phyloP scores from a whole-genome alignment of 2,113 vertebrate species.

The Panthera uncia region DNA sequence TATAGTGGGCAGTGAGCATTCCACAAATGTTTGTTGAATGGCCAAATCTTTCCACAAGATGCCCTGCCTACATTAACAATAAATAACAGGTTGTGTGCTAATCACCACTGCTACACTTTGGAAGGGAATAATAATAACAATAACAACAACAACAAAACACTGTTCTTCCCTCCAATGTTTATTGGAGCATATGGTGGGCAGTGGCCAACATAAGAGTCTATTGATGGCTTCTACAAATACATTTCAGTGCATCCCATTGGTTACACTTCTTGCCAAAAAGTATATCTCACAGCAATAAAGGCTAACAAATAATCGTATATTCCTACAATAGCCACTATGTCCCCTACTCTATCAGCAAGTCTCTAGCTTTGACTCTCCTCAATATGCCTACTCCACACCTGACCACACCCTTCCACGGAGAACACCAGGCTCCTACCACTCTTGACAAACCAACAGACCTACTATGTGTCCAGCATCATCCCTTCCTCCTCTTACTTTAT shows the following conservation, averaged over 20 bases:
- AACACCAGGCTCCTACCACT: not conserved
- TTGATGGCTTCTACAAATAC: not conserved
- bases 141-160: not conserved
- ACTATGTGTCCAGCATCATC: too few relatives aligned
- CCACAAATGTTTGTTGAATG: not conserved
- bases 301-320: not conserved
- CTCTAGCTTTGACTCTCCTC: not conserved
- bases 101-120: not conserved
- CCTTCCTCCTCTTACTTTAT: not conserved
- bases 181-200: not conserved
- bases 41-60: not conserved
- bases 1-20: not conserved
- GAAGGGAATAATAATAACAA: not conserved
- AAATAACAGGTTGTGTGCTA: not conserved
- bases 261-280: not conserved
- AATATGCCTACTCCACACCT: not conserved
- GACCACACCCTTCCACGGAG: too few relatives aligned
- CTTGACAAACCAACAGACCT: not conserved
- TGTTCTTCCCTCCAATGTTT: not conserved
- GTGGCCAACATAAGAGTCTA: not conserved
- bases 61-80: not conserved
- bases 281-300: not conserved
- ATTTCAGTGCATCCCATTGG: not conserved
- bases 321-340: not conserved
- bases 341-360: not conserved